These are phyloP conservation scores for Parapristionchus giblindavisi DNA, from an alignment of 2,888 invertebrate species.

Conservation along the genomic window DNA sequence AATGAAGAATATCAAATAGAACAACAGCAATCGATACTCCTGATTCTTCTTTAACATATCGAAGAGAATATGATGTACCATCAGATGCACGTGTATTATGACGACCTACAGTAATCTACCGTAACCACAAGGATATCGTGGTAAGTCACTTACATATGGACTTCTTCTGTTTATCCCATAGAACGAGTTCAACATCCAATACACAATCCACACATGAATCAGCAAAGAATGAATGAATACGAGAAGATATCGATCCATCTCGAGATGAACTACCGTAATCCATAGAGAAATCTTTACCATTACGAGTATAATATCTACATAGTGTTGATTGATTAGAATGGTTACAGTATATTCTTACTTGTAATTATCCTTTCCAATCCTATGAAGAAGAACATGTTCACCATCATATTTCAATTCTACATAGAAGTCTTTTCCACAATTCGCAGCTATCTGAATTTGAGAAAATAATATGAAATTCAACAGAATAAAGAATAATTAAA, in stretches of 20 bases:
- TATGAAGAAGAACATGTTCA: constrained; percentile 66
- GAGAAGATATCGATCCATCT: constrained; percentile 49
- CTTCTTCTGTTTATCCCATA: constrained; percentile 53
- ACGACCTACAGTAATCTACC: constrained; percentile 41
- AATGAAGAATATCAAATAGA: constrained; percentile 63
- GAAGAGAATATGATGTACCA: constrained; percentile 50
- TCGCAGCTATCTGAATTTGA: constrained; percentile 14
- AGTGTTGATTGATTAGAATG: background rate
- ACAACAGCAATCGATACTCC: constrained; percentile 49
- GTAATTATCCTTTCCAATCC: constrained; percentile 52
- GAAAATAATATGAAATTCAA: background rate
- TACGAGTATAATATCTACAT: constrained; percentile 52
- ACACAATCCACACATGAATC: constrained; percentile 47
- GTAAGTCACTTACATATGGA: constrained; percentile 44
- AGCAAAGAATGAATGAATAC: constrained; percentile 59
- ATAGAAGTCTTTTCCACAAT: constrained; percentile 57
- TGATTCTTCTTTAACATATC: constrained; percentile 52
- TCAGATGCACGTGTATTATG: constrained; percentile 49
- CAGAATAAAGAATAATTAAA: background rate
- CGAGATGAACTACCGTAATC: constrained; percentile 52
- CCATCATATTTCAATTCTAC: constrained; percentile 67
- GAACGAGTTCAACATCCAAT: constrained; percentile 64
- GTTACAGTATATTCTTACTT: constrained; percentile 53
- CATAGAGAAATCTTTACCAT: constrained; percentile 52
- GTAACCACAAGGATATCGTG: background rate